These are phyloP conservation scores for Actias luna DNA, from an alignment of 2,888 invertebrate species.

Conservation along the genomic window DNA sequence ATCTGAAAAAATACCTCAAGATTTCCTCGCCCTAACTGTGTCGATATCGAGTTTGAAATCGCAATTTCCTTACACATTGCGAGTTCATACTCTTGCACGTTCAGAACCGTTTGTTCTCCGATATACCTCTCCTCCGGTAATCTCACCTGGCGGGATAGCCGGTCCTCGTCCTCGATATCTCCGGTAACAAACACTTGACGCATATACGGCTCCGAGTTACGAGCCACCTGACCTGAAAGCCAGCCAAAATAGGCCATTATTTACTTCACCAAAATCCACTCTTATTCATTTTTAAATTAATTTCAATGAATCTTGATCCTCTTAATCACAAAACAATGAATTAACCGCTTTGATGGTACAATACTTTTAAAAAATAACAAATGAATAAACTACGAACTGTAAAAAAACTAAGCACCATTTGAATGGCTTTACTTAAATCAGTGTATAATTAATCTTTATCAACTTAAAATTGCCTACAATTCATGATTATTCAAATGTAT, in stretches of 20 bases:
- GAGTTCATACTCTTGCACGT: conserved; percentile 61
- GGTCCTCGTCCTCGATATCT: conserved; percentile 81
- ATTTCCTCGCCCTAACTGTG: conserved; percentile 52
- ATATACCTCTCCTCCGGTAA: conserved; percentile 19
- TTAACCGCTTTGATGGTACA: not conserved
- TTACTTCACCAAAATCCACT: conserved; percentile 37
- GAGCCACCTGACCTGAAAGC: conserved; percentile 90
- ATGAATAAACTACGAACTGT: not conserved
- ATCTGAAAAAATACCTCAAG: conserved; percentile 72
- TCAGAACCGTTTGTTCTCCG: conserved; percentile 14
- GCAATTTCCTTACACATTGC: conserved; percentile 49
- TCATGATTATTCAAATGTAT: not conserved
- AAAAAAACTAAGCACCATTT: not conserved
- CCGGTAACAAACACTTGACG: conserved; percentile 95
- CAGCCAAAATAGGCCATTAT: conserved; percentile 69
- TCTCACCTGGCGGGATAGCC: conserved; percentile 86
- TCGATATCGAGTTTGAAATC: conserved; percentile 58
- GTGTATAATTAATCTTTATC: too few relatives aligned
- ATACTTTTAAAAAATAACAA: not conserved
- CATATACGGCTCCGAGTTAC: conserved; percentile 97
- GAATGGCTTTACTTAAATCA: not conserved
- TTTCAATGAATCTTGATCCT: too few relatives aligned
- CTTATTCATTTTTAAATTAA: too few relatives aligned
- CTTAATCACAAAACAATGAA: not conserved
- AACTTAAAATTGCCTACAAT: too few relatives aligned